Base-by-base conservation (phyloP, 2,113 vertebrate genomes). In the Gadus macrocephalus region DNA sequence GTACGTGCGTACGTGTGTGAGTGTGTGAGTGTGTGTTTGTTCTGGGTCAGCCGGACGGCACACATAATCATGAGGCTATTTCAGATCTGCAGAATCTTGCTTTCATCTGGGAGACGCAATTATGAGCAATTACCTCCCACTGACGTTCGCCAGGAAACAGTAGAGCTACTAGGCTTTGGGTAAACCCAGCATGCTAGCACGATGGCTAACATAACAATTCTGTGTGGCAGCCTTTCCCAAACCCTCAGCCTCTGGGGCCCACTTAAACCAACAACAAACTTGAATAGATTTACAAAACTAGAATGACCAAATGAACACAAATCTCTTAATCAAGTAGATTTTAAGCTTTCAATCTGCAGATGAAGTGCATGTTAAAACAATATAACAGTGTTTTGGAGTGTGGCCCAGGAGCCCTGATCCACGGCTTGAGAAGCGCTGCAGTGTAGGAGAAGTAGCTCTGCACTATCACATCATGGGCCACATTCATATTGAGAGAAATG, bases 81-180 rank as follows among this genome's bases (percentile, higher is more conserved):
- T 22, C 53, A 65, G 53, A 62, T 53, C 15, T 53, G 56, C 68
- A 66, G 64, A 55, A 73, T 62, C 53, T 27, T 22, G 53, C 72
- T 77, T 78, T 75, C 60, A 81, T 84, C 78, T 68, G 60, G 5
- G 31, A 59, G 56, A 42, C 55, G 64, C 64, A 64, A 75, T 72
- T 69, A 69, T 61, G 67, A 35, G 62, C 67, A 69, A 73, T 70
- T 68, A 27, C 55, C 60, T 63, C 15, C 55, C 64, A 60, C 53
- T 27, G 11, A 35, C 31, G 6, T 35, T 69, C 20, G 16, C 59
- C 68, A 61, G 61, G 66, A 67, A 20, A 25, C n/a, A 55, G 59
- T 9, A 49, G 42, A 14, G 8, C 42, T 49, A 14, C 42, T 49
- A 14, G 42, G 42, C 35, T 64, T 11, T 19, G 60, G n/a, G 9